These are phyloP conservation scores for Bombycilla garrulus DNA, from an alignment of 2,113 vertebrate species.

Conservation along the genomic window DNA sequence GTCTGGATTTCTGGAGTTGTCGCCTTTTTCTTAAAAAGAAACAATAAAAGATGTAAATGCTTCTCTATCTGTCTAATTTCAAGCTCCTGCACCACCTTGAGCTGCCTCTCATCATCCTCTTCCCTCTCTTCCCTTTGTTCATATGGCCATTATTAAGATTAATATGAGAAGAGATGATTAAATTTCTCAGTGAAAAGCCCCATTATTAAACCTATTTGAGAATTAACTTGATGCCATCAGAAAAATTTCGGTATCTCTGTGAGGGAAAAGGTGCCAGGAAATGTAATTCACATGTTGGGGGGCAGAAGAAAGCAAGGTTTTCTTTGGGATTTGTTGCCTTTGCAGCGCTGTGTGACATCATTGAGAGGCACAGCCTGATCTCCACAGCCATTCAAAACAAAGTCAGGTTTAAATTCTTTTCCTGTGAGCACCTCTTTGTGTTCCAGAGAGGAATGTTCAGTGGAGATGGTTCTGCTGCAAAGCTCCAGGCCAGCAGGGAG, in stretches of 20 bases:
- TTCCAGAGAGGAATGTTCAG: rapidly evolving
- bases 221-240: neutral
- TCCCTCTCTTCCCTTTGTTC: neutral
- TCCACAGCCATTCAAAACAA: neutral
- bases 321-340: neutral
- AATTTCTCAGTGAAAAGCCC: neutral
- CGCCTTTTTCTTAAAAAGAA: neutral
- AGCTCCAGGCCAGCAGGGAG: neutral
- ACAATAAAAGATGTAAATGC: neutral
- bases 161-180: neutral
- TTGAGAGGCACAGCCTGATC: neutral
- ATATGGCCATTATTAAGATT: neutral
- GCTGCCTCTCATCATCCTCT: neutral
- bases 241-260: rapidly evolving
- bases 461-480: neutral
- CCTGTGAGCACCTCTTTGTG: rapidly evolving
- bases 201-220: neutral
- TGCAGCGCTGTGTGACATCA: rapidly evolving
- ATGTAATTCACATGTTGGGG: rapidly evolving
- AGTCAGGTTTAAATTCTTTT: neutral
- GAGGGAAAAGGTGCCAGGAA: neutral
- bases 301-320: neutral
- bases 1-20: neutral
- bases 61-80: too few species aligned
- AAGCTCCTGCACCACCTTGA: neutral